Percentiles rank a stretch among this genome's conserved stretches.
These are phyloP conservation scores for Notoglanidium macrostoma DNA, from an alignment of 2,797 vertebrate genomes.

Conservation along the genomic window DNA sequence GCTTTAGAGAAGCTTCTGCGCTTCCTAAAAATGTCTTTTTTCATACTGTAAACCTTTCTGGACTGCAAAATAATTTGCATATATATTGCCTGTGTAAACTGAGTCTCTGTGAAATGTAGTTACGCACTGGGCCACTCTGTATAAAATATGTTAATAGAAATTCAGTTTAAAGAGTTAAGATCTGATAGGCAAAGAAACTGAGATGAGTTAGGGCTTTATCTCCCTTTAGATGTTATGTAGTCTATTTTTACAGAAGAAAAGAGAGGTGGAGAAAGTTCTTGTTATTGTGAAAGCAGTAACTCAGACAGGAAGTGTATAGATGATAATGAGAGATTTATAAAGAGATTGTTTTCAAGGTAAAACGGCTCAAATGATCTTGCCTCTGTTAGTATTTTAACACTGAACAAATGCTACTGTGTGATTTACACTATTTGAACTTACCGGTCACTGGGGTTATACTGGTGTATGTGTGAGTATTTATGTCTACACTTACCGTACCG, in stretches of 20 bases:
- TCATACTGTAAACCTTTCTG: not conserved
- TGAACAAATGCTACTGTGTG: not conserved
- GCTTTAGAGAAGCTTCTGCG: not conserved
- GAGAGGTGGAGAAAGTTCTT: not conserved
- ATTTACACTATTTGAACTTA: not conserved
- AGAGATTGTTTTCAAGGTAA: not conserved
- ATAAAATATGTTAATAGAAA: conserved; percentile 28
- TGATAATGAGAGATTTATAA: not conserved
- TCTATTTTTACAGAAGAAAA: not conserved
- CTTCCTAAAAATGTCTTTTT: not conserved
- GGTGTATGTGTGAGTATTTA: not conserved
- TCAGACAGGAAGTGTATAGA: not conserved
- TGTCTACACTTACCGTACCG: too few relatives aligned
- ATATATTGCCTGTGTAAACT: conserved; percentile 32
- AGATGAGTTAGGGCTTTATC: not conserved
- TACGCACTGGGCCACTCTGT: not conserved
- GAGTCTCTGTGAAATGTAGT: not conserved
- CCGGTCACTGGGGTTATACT: not conserved
- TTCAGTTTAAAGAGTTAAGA: conserved; percentile 26
- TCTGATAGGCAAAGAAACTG: not conserved
- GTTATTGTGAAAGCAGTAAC: not conserved
- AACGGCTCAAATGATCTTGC: not conserved
- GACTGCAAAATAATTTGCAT: conserved; percentile 35
- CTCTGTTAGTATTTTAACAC: not conserved
- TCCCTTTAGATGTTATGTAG: not conserved